Evolutionary conservation across 2,888 invertebrate species (phyloP).

Genomic region (Drymonia ruficornis): DNA sequence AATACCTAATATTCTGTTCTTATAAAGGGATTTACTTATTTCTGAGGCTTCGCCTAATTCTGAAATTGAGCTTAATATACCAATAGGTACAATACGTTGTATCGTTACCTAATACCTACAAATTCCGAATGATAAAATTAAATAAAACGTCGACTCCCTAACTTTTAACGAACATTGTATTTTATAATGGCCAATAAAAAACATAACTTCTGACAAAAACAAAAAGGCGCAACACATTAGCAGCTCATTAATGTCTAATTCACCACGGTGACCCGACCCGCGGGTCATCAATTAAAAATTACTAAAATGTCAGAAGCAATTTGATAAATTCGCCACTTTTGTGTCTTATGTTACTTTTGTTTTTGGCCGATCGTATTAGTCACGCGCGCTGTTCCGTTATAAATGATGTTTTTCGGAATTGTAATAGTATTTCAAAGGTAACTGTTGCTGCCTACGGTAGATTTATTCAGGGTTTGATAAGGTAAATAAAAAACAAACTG

Average conservation of each 20-base stretch:
- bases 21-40: no score
- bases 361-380: slow-evolving; percentile 64
- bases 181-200: slow-evolving; percentile 17
- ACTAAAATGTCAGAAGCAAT: slow-evolving; percentile 59
- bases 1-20: no score
- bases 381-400: slow-evolving; percentile 54
- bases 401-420: slow-evolving; percentile 40
- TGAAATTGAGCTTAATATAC: no score
- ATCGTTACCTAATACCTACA: no score
- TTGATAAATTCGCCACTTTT: slow-evolving; percentile 68
- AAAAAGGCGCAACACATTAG: slow-evolving; percentile 63
- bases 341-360: slow-evolving; percentile 54
- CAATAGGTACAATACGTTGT: no score
- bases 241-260: slow-evolving; percentile 70
- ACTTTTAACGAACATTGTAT: slow-evolving; percentile 13
- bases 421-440: not conserved
- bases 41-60: no score
- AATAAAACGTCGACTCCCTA: not conserved
- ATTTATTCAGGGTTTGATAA: not conserved
- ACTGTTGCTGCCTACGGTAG: no score
- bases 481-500: no score
- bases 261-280: slow-evolving; percentile 65
- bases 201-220: slow-evolving; percentile 48
- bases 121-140: no score
- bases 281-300: slow-evolving; percentile 67